These are phyloP conservation scores for Pygoscelis antarcticus DNA, from an alignment of 2,113 vertebrate genomes.

Conservation along the genomic window DNA sequence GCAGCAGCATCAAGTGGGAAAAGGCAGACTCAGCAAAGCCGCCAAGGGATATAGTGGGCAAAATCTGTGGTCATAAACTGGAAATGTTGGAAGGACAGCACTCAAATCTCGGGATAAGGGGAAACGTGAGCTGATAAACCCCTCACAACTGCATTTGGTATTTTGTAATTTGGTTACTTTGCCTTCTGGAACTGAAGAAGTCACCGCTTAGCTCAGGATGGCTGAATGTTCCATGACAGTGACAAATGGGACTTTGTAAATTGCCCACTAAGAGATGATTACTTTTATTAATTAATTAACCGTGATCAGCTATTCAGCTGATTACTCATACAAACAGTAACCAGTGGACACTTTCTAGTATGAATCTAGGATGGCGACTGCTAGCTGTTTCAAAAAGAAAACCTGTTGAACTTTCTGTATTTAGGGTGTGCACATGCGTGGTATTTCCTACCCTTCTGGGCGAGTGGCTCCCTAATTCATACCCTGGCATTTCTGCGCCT, in stretches of 20 bases:
- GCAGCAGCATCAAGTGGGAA: neutral
- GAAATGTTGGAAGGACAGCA: fast-evolving
- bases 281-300: neutral
- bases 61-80: neutral
- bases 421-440: neutral
- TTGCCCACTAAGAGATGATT: neutral
- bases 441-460: neutral
- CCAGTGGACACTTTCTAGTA: neutral
- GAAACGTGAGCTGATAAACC: neutral
- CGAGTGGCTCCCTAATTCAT: neutral
- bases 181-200: neutral
- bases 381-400: neutral
- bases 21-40: neutral
- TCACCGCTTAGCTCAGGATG: neutral
- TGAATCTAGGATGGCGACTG: neutral
- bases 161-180: neutral
- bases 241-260: neutral
- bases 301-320: neutral
- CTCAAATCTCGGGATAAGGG: neutral
- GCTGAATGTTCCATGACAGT: neutral
- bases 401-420: neutral
- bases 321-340: neutral
- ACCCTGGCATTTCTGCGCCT: neutral
- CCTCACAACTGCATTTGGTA: neutral
- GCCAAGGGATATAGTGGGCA: fast-evolving